phyloP scores from a whole-genome alignment of 1,140 invertebrate genomes.

The Diorhabda carinulata region DNA sequence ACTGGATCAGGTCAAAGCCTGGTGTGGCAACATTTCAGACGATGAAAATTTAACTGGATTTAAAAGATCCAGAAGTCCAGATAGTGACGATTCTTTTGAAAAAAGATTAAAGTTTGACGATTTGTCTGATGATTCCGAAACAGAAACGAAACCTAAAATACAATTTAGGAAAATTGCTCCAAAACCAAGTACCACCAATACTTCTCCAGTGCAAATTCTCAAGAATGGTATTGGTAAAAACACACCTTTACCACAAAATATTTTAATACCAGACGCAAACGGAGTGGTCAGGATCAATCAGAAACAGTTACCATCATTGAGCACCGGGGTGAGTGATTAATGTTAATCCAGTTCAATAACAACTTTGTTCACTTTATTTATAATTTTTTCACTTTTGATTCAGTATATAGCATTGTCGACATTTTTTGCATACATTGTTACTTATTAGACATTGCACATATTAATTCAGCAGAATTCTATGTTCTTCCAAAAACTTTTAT shows the following conservation, averaged over 20 bases:
- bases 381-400: no score
- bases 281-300: conserved; percentile 71
- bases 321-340: conserved; percentile 49
- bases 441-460: no score
- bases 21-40: conserved; percentile 69
- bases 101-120: conserved; percentile 52
- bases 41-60: conserved; percentile 43
- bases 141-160: conserved; percentile 25
- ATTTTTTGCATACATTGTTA: no score
- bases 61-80: conserved; percentile 36
- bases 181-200: neutral
- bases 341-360: no score
- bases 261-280: conserved; percentile 57
- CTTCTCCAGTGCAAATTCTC: conserved; percentile 9
- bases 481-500: no score
- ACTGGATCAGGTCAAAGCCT: conserved; percentile 77
- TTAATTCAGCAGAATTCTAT: no score
- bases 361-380: no score
- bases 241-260: conserved; percentile 32
- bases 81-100: conserved; percentile 48
- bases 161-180: conserved; percentile 17
- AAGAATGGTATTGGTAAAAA: conserved; percentile 24
- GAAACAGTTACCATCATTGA: conserved; percentile 66
- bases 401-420: no score
- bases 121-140: conserved; percentile 45